These are phyloP conservation scores for Stegana nigrithorax DNA, from an alignment of 2,888 invertebrate genomes.

Conservation along the genomic window DNA sequence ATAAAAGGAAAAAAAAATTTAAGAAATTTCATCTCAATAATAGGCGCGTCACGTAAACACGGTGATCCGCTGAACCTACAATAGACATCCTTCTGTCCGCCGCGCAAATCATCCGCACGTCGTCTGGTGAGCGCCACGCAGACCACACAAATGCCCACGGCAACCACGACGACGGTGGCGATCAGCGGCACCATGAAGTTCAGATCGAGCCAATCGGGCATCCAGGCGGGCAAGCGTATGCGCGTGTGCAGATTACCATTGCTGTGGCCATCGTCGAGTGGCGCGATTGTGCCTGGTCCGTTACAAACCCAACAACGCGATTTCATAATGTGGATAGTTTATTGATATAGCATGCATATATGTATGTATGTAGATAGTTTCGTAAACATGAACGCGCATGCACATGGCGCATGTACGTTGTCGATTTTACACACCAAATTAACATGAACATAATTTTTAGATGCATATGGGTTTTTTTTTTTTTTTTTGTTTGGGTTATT, in stretches of 20 bases:
- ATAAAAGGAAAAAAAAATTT: slow-evolving; percentile 1
- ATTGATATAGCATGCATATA: neutral
- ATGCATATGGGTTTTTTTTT: neutral
- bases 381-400: slow-evolving; percentile 21
- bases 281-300: slow-evolving; percentile 81
- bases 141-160: slow-evolving; percentile 90
- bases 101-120: slow-evolving; percentile 82
- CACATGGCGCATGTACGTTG: neutral
- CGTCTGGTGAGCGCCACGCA: slow-evolving; percentile 88
- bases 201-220: slow-evolving; percentile 88
- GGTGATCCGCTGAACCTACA: slow-evolving; percentile 73
- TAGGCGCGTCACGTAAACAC: slow-evolving; percentile 12
- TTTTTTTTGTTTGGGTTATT: too few relatives aligned
- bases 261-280: slow-evolving; percentile 73
- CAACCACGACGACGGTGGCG: slow-evolving; percentile 89
- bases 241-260: slow-evolving; percentile 69
- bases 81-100: slow-evolving; percentile 82
- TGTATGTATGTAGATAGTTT: neutral
- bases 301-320: too few relatives aligned
- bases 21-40: slow-evolving; percentile 8
- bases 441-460: too few relatives aligned
- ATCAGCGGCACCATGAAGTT: slow-evolving; percentile 91
- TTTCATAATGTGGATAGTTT: too few relatives aligned
- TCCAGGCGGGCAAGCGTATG: slow-evolving; percentile 77
- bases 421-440: neutral